These are phyloP conservation scores for Amblyteles armatorius DNA, from an alignment of 2,888 invertebrate species.

Conservation along the genomic window DNA sequence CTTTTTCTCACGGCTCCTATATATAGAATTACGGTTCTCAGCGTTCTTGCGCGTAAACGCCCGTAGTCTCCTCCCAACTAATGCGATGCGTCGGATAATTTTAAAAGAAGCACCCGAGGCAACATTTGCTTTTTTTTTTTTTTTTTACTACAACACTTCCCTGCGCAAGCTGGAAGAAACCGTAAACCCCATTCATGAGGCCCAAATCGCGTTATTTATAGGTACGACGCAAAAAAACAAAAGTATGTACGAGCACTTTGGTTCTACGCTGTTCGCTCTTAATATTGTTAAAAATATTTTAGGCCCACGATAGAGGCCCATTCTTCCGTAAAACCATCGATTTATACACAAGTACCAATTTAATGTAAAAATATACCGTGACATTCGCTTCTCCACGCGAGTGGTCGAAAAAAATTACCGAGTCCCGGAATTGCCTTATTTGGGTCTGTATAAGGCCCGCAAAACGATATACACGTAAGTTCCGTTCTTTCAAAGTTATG, in stretches of 20 bases:
- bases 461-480: neutral
- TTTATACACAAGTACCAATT: too few species aligned
- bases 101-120: neutral
- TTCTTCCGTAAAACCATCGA: neutral
- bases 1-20: conserved; percentile 64
- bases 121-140: neutral
- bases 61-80: conserved; percentile 28
- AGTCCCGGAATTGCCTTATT: neutral
- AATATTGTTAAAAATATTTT: neutral
- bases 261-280: neutral
- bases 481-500: neutral
- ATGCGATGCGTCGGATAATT: neutral
- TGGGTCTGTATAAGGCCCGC: neutral
- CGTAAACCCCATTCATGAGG: neutral
- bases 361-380: neutral
- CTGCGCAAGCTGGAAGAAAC: neutral
- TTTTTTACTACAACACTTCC: too few species aligned
- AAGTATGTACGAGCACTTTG: neutral
- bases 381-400: neutral
- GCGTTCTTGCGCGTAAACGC: conserved; percentile 47
- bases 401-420: neutral
- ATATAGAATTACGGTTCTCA: conserved; percentile 67
- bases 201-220: neutral
- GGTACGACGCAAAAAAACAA: neutral
- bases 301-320: neutral